Evolutionary conservation across 2,113 vertebrate genomes (phyloP), one percentile per base, ranked within the genome.

Genomic region (Rhadina sibilatrix): DNA sequence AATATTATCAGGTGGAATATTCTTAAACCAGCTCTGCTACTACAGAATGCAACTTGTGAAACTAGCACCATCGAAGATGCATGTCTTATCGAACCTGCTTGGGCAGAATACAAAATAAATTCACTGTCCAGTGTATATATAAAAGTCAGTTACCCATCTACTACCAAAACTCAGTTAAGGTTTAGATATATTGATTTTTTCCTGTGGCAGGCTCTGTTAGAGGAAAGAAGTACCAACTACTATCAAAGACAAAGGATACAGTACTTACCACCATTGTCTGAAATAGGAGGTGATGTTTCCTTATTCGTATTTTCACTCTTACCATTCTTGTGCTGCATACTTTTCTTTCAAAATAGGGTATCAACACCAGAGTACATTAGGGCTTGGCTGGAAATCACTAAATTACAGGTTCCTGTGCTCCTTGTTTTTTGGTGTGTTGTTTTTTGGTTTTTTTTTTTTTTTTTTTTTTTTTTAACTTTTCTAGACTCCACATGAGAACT

Each of bases 1-100:
- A n/a, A 47, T 38, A 59, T 8, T 6, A 33, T 4, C 20, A 66
- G 19, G 19, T 70, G 18, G 15, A 69, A 54, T 50, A 68, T 83
- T 30, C 56, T 71, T 60, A 53, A 52, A 63, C 22, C 38, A 52
- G 44, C 70, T 76, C 53, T 75, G 10, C 17, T 33, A 21, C 54
- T 89, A n/a, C 24, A 70, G 61, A 50, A 22, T 8, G 28, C 35
- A 24, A 37, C 53, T 74, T 31, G 4, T 30, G 30, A 71, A 82
- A 85, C 9, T 25, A 69, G 65, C 40, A 44, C 50, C 1, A 10
- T 25, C 40, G 49, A 63, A 78, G 30, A 66, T 10, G 22, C 28
- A 53, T 19, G 49, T 25, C 1, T 57, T 83, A 44, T 7, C 0
- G 0, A 74, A 42, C 28, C 52, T 56, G 49, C 24, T 59, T 59